Conservation (phyloP, 2,888 invertebrate species). For the Tetrapedia diversipes region DNA sequence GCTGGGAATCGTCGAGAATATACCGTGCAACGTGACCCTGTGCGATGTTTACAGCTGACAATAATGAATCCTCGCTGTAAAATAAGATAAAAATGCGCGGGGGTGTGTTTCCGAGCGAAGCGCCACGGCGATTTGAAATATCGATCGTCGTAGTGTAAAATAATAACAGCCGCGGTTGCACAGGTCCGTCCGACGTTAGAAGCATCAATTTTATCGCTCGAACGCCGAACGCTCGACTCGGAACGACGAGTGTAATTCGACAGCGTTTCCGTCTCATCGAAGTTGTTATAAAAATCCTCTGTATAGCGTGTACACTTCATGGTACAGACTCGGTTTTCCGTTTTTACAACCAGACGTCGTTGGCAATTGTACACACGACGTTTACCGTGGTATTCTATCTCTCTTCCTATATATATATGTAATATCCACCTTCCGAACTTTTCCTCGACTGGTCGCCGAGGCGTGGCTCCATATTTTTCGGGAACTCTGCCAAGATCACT, state of each 20-base stretch:
- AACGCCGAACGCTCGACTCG: background rate
- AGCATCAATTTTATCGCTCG: conserved; percentile 16
- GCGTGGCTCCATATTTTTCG: conserved; percentile 65
- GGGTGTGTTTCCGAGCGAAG: conserved; percentile 13
- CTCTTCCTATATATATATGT: no score
- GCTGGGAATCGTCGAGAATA: conserved; percentile 49
- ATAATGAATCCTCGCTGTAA: conserved; percentile 50
- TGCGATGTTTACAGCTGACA: conserved; percentile 52
- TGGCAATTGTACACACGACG: conserved; percentile 23
- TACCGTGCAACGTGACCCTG: conserved; percentile 48
- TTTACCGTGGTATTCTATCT: conserved; percentile 28
- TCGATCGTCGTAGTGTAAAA: conserved; percentile 11
- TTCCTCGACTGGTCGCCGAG: conserved; percentile 33
- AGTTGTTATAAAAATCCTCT: conserved; percentile 8
- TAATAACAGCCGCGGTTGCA: conserved; percentile 2
- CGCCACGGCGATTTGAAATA: conserved; percentile 23
- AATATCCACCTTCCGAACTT: conserved; percentile 32
- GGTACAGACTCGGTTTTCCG: no score
- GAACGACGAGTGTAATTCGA: background rate
- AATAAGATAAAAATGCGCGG: conserved; percentile 35
- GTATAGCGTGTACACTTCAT: background rate
- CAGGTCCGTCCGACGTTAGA: background rate
- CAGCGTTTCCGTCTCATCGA: conserved; percentile 11
- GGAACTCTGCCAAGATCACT: conserved; percentile 69
- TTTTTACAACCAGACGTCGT: conserved; percentile 5